These are phyloP conservation scores for Poecile atricapillus DNA, from an alignment of 2,113 vertebrate species.

Conservation along the genomic window DNA sequence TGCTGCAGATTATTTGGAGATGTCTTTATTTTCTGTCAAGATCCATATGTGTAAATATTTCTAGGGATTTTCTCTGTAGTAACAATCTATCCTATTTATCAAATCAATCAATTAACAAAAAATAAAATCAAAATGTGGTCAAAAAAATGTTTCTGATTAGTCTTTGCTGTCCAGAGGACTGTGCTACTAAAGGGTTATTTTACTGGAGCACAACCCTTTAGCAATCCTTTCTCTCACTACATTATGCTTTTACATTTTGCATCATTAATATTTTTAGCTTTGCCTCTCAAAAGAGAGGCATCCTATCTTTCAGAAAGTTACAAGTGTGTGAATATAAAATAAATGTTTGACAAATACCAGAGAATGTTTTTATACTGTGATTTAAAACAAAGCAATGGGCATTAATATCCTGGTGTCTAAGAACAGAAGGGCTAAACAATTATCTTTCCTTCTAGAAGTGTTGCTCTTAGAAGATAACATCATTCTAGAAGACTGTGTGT, in stretches of 20 bases:
- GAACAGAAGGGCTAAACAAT: not conserved
- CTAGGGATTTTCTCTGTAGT: not conserved
- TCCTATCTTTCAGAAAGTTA: not conserved
- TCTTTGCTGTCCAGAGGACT: not conserved
- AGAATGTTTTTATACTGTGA: not conserved
- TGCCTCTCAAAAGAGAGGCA: not conserved
- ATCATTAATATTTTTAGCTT: not conserved
- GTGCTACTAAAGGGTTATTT: not conserved
- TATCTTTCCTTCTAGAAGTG: not conserved
- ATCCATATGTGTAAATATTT: not conserved
- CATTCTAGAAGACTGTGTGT: not conserved
- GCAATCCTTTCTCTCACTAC: not conserved
- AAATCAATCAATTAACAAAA: not conserved
- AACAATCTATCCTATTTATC: not conserved
- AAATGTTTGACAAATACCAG: not conserved
- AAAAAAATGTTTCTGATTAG: not conserved
- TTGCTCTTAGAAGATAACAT: not conserved
- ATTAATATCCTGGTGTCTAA: not conserved
- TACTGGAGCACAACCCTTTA: not conserved
- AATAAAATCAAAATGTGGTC: not conserved
- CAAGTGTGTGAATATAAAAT: not conserved
- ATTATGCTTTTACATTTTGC: not conserved
- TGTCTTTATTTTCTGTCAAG: not conserved
- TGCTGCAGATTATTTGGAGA: not conserved
- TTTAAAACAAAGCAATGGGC: not conserved